A percentile compares a stretch with the other conserved stretches of the same genome.
phyloP scores from a whole-genome alignment of 2,113 vertebrate genomes.

The Micronycteris hirsuta region DNA sequence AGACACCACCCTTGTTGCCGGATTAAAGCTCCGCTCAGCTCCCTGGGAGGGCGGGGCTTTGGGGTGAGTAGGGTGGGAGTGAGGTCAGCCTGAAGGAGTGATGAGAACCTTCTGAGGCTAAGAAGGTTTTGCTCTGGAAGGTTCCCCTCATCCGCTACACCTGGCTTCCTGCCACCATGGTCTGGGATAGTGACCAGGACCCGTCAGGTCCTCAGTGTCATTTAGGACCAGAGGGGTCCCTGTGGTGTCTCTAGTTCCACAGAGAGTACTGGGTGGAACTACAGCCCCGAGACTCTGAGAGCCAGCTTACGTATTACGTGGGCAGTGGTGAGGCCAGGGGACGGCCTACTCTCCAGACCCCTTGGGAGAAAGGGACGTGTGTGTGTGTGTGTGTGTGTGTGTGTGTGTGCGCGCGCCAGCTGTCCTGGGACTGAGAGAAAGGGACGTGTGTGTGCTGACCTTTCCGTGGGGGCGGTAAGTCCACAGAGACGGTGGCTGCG shows the following conservation, averaged over 20 bases:
- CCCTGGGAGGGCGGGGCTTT: background rate
- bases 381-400: background rate
- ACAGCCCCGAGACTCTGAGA: background rate
- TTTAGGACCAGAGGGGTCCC: background rate
- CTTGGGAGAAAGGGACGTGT: background rate
- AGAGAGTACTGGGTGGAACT: background rate
- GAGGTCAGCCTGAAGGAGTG: background rate
- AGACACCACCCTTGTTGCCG: background rate
- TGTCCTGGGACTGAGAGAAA: background rate
- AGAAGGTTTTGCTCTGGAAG: background rate
- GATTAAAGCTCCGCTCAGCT: background rate
- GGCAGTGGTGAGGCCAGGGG: accelerated
- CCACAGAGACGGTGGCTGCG: background rate
- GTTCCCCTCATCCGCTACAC: background rate
- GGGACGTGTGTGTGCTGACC: background rate
- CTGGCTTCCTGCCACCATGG: background rate
- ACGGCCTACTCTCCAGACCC: background rate
- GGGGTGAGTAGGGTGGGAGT: background rate
- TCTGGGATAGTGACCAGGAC: background rate
- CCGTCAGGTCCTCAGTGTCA: background rate
- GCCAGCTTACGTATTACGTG: accelerated
- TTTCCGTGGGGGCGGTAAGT: background rate
- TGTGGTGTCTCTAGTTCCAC: background rate
- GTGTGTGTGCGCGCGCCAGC: accelerated
- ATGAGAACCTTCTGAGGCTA: background rate